Evolutionary conservation across 1,140 invertebrate genomes (phyloP).

Genomic region (Drosophila burlai): DNA sequence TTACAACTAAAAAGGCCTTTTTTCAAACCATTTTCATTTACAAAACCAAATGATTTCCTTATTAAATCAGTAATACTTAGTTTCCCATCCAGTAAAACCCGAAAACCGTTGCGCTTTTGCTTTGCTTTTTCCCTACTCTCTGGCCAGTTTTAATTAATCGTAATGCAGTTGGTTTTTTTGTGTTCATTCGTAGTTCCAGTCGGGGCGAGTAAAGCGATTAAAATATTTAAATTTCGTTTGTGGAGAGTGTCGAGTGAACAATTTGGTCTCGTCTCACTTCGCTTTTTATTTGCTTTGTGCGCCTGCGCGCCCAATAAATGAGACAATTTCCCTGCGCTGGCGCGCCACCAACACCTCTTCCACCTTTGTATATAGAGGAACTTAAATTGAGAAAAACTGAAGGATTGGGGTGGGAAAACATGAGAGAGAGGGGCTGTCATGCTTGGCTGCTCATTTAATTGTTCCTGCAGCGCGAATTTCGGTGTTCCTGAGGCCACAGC

Average conservation of each 20-base stretch:
- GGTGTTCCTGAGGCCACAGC: slow-evolving; percentile 49
- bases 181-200: not conserved
- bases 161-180: slow-evolving; percentile 27
- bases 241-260: slow-evolving; percentile 56
- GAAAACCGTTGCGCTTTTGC: not conserved
- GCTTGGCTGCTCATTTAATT: slow-evolving; percentile 76
- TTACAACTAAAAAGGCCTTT: not conserved
- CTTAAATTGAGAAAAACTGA: slow-evolving; percentile 17
- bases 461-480: slow-evolving; percentile 79
- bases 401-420: slow-evolving; percentile 1
- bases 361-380: slow-evolving; percentile 2
- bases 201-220: slow-evolving; percentile 69
- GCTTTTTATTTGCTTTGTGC: slow-evolving; percentile 41
- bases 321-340: slow-evolving; percentile 65
- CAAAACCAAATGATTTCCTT: not conserved
- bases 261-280: slow-evolving; percentile 39
- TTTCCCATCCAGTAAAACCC: not conserved
- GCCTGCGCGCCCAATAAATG: slow-evolving; percentile 78
- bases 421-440: slow-evolving; percentile 39
- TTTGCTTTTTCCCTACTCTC: not conserved
- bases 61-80: not conserved
- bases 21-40: not conserved
- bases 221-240: slow-evolving; percentile 78
- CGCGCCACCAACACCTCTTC: slow-evolving; percentile 50
- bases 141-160: slow-evolving; percentile 33